phyloP scores from a whole-genome alignment of 2,888 invertebrate species.

The Polia nebulosa region DNA sequence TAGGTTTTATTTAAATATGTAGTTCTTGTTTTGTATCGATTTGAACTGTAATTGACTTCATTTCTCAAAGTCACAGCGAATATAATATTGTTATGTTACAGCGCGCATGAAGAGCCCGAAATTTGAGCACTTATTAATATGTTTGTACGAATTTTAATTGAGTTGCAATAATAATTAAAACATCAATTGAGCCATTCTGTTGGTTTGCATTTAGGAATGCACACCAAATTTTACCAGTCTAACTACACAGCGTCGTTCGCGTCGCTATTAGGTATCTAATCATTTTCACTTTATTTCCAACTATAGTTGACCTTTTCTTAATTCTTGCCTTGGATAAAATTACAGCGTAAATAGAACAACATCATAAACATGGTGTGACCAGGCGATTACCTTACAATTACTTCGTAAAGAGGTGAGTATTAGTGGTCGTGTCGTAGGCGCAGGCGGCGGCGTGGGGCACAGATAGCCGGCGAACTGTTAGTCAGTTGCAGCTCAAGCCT shows the following conservation, averaged over 20 bases:
- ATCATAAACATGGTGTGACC: not conserved
- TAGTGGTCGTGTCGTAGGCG: slow-evolving; percentile 19
- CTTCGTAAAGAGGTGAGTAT: slow-evolving; percentile 13
- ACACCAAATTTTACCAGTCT: not conserved
- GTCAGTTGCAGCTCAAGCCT: slow-evolving; percentile 19
- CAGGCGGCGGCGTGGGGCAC: slow-evolving; percentile 8
- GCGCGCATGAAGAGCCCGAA: slow-evolving; percentile 11
- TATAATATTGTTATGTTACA: slow-evolving; percentile 3
- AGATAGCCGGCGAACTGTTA: slow-evolving; percentile 24
- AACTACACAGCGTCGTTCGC: no score
- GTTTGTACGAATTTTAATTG: not conserved
- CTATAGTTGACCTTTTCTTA: not conserved
- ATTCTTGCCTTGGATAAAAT: not conserved
- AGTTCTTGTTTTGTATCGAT: slow-evolving; percentile 16
- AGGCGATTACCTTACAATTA: slow-evolving; percentile 20
- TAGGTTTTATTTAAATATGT: slow-evolving; percentile 12
- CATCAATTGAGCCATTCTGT: not conserved
- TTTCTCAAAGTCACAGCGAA: slow-evolving; percentile 36
- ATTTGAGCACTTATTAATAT: not conserved
- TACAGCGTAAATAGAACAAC: not conserved
- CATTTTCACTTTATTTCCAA: not conserved
- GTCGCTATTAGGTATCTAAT: no score
- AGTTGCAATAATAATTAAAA: slow-evolving; percentile 1
- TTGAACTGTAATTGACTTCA: slow-evolving; percentile 35
- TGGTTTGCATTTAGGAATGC: not conserved